phyloP scores from a whole-genome alignment of 30 jellyfish, hydroid and myxozoan species.

The Cassiopea xamachana region DNA sequence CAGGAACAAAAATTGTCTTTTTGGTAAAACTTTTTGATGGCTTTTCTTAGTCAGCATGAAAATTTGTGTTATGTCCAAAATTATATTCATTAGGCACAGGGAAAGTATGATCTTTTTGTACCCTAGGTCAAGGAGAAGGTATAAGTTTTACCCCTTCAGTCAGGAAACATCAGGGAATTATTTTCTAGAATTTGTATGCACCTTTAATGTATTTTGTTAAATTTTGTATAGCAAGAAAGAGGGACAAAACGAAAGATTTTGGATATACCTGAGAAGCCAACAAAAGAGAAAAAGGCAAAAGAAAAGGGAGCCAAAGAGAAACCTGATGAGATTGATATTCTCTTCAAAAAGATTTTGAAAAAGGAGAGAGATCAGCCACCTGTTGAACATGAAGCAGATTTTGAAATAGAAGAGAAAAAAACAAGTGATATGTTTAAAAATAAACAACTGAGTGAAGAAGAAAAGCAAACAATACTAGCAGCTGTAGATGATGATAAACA shows the following conservation, averaged over 20 bases:
- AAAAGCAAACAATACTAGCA: slow-evolving; percentile 80
- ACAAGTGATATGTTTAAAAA: slow-evolving; percentile 5
- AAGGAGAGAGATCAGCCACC: slow-evolving; percentile 43
- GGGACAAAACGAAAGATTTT: slow-evolving; percentile 81
- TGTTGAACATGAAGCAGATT: not conserved
- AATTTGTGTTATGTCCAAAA: too few relatives aligned
- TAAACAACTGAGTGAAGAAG: slow-evolving; percentile 72
- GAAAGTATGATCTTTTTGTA: too few relatives aligned
- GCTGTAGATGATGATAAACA: slow-evolving; percentile 85
- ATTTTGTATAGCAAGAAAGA: slow-evolving; percentile 79
- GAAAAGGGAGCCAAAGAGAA: slow-evolving; percentile 46
- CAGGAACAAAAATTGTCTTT: too few relatives aligned
- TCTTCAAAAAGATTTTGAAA: slow-evolving; percentile 79
- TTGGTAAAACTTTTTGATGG: too few relatives aligned
- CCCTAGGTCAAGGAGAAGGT: too few relatives aligned
- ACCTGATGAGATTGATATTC: slow-evolving; percentile 51
- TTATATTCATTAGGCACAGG: too few relatives aligned
- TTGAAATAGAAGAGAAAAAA: slow-evolving; percentile 10
- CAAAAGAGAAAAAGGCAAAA: slow-evolving; percentile 20
- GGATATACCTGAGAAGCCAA: slow-evolving; percentile 69
- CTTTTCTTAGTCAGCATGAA: too few relatives aligned
- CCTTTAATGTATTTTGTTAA: not conserved
- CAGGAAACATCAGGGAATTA: too few relatives aligned
- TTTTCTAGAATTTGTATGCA: too few relatives aligned
- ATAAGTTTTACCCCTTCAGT: too few relatives aligned